Evolutionary conservation across 2,797 vertebrate genomes (phyloP), one percentile per base, ranked within the genome.

Genomic region (Hapalemur alaotrensis): DNA sequence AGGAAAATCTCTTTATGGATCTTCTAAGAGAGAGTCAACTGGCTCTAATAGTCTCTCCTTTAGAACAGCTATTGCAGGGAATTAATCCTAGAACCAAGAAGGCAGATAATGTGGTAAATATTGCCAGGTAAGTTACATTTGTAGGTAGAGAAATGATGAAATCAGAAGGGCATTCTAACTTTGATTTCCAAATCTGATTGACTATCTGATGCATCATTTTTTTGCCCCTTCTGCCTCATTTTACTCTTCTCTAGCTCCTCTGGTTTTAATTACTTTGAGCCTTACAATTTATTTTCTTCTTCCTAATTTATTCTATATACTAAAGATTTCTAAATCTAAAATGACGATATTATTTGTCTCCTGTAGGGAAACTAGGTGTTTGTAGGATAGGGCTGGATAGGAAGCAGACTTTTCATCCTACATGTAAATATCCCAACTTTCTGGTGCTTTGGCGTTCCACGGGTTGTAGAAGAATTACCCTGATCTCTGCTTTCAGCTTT

Each of bases 51-150:
- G 99, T 99, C 43, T 99, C 99, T 0, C 99, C 99, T 0, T 97
- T 99, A 97, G 99, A 99, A 96, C 99, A 99, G 97, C 99, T 99
- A 7, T 98, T 99, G 70, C 99, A 99, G 98, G 99, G 99, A 2
- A 99, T 99, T 98, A 99, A 99, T 96, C 99, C 99, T 89, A 99
- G 99, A 97, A 99, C 99, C 76, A 99, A 99, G 93, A 99, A 99
- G 92, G 99, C 99, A 0, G 99, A 99, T 98, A 99, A 99, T 8
- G 99, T 99, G 57, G 99, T 99, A 94, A 99, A 99, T 97, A 99
- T 99, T 0, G 99, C 99, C 95, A 99, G 99, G 99, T 99, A 95
- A 14, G 97, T 73, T 63, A 17, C 10, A 17, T 63, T 43, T 88
- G 32, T 70, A 54, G 57, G 32, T 59, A 85, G 57, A 87, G 52